Conservation (phyloP, 2,888 invertebrate genomes). For the Cinara cedri region DNA sequence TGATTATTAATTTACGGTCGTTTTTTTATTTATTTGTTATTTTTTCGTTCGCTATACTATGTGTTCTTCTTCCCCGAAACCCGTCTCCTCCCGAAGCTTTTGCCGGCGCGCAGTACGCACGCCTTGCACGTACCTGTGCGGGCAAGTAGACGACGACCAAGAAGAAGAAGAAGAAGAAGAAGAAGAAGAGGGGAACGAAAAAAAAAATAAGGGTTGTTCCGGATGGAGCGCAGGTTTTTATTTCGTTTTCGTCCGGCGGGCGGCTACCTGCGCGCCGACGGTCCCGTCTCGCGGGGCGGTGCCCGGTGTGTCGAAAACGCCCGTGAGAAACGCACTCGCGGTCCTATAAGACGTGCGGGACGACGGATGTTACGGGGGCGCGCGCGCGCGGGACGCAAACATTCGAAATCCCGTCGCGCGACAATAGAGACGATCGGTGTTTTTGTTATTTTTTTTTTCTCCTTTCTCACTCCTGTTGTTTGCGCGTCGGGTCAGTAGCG, state of each 20-base stretch:
- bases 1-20: too few relatives aligned
- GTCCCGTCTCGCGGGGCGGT: background rate
- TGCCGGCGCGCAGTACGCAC: too few relatives aligned
- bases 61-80: too few relatives aligned
- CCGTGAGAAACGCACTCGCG: conserved; percentile 33
- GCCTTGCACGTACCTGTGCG: too few relatives aligned
- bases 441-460: background rate
- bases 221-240: conserved; percentile 15
- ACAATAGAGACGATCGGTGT: background rate
- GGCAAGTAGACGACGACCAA: too few relatives aligned
- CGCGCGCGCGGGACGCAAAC: conserved; percentile 32
- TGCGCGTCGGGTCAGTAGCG: conserved; percentile 38
- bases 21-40: too few relatives aligned
- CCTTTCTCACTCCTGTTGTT: too few relatives aligned
- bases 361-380: background rate
- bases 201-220: background rate
- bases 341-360: too few relatives aligned
- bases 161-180: too few relatives aligned
- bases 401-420: conserved; percentile 23
- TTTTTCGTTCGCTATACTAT: too few relatives aligned
- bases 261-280: background rate
- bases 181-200: too few relatives aligned
- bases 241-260: background rate
- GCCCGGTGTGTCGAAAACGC: conserved; percentile 15
- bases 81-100: too few relatives aligned